Evolutionary conservation across 2,888 invertebrate genomes (phyloP).

Genomic region (Fabriciana adippe): DNA sequence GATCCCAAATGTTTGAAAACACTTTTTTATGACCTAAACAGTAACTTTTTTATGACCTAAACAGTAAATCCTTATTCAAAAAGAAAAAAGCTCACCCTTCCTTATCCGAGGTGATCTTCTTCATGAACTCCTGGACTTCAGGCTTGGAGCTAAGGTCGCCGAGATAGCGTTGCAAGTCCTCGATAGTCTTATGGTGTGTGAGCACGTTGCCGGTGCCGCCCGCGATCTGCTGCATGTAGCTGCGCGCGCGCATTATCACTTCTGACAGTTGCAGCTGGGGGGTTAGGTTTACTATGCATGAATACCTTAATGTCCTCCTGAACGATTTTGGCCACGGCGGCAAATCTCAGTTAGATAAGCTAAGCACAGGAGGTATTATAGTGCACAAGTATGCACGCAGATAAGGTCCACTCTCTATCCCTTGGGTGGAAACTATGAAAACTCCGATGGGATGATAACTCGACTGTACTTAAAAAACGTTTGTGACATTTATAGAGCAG

Average conservation of each 20-base stretch:
- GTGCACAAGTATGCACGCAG: too few species aligned
- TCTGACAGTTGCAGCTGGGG: constrained; percentile 96
- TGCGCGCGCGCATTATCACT: constrained; percentile 96
- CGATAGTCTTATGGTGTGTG: constrained; percentile 92
- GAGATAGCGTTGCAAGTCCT: constrained; percentile 93
- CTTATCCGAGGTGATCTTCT: constrained; percentile 94
- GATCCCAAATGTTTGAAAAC: too few species aligned
- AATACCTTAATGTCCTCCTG: neutral
- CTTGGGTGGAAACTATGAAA: too few species aligned
- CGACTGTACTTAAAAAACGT: too few species aligned
- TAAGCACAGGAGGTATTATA: too few species aligned
- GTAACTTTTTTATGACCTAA: too few species aligned
- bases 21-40: too few species aligned
- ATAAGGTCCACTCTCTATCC: too few species aligned
- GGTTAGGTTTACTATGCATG: constrained; percentile 26
- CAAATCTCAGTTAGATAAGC: too few species aligned
- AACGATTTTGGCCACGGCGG: too few species aligned
- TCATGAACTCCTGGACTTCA: constrained; percentile 93
- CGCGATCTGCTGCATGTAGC: constrained; percentile 95
- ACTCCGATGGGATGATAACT: too few species aligned
- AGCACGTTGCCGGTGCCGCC: constrained; percentile 94
- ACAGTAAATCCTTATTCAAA: neutral
- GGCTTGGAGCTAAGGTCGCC: constrained; percentile 89
- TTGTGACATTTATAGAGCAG: too few species aligned
- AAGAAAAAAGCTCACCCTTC: constrained; percentile 87